Evolutionary conservation across 2,888 invertebrate species (phyloP).

Genomic region (Cheilosia vulpina): DNA sequence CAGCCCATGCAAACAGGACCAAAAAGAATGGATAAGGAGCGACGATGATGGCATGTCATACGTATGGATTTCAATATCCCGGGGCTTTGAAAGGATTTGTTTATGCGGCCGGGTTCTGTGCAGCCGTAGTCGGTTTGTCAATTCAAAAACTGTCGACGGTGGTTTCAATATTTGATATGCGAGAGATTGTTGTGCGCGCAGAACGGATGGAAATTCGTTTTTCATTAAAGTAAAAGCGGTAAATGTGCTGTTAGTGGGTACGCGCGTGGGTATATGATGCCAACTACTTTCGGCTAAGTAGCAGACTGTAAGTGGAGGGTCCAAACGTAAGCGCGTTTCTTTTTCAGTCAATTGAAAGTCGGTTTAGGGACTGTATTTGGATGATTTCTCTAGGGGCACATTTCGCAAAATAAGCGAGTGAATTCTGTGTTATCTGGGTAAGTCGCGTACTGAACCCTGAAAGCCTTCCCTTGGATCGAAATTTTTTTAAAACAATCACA

Average conservation of each 20-base stretch:
- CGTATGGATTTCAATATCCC: constrained; percentile 63
- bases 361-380: no score
- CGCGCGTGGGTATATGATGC: background rate
- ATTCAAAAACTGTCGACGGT: constrained; percentile 28
- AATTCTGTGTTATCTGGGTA: no score
- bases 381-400: no score
- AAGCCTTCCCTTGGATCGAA: no score
- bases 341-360: no score
- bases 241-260: background rate
- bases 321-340: no score
- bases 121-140: constrained; percentile 33
- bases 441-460: no score
- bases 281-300: background rate
- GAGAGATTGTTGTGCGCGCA: background rate
- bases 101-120: constrained; percentile 38
- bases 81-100: constrained; percentile 57
- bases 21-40: constrained; percentile 47
- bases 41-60: constrained; percentile 58
- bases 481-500: no score
- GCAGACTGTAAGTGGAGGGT: no score
- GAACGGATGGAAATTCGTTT: constrained; percentile 5
- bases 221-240: constrained; percentile 10
- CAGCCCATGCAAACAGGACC: constrained; percentile 26
- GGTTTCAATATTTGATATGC: constrained; percentile 21
- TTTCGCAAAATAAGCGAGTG: no score